A percentile compares a stretch with the other conserved stretches of the same genome.
Evolutionary conservation across 2,888 invertebrate genomes (phyloP).

Genomic region (Xanthorhoe designata): DNA sequence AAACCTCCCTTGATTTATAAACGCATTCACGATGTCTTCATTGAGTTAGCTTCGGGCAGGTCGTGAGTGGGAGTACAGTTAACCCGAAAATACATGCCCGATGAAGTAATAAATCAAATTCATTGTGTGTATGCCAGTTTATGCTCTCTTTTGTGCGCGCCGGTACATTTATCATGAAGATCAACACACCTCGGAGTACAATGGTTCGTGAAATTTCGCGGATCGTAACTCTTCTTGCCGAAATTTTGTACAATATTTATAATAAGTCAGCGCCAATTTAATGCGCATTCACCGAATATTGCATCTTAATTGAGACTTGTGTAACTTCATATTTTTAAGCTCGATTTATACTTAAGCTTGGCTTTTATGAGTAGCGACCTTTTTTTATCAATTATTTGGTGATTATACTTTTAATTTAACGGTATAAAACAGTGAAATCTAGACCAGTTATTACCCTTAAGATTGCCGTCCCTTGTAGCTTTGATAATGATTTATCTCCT

Average conservation of each 20-base stretch:
- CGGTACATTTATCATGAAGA: slow-evolving; percentile 68
- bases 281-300: slow-evolving; percentile 28
- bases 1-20: slow-evolving; percentile 68
- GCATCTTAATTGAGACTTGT: slow-evolving; percentile 28
- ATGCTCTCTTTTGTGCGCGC: slow-evolving; percentile 65
- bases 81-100: slow-evolving; percentile 74
- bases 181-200: slow-evolving; percentile 58
- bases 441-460: background rate
- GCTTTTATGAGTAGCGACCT: background rate
- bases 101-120: slow-evolving; percentile 81
- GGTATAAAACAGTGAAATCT: background rate
- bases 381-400: slow-evolving; percentile 1
- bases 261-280: slow-evolving; percentile 41
- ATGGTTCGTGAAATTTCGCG: slow-evolving; percentile 46
- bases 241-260: slow-evolving; percentile 34
- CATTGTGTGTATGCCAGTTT: slow-evolving; percentile 69
- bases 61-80: slow-evolving; percentile 79
- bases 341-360: background rate
- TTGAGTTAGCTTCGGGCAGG: slow-evolving; percentile 73
- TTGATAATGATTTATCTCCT: slow-evolving; percentile 1
- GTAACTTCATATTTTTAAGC: slow-evolving; percentile 16
- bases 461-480: background rate
- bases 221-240: slow-evolving; percentile 35
- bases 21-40: slow-evolving; percentile 78
- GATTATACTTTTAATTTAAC: background rate